phyloP scores from a whole-genome alignment of 2,113 vertebrate species.

The Uria lomvia region DNA sequence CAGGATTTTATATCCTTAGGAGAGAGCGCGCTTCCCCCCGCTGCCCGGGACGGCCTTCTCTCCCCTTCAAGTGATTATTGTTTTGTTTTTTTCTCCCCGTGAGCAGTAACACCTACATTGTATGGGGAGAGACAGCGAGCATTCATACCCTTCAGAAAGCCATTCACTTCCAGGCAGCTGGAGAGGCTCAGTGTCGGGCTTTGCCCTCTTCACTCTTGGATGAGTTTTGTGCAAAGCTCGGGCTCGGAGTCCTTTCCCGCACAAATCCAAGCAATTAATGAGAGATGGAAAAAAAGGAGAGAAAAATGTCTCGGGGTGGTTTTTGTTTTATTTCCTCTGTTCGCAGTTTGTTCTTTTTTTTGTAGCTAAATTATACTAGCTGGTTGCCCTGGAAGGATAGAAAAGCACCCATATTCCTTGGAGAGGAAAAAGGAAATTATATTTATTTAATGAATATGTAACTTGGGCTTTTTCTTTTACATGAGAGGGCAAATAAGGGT shows the following conservation, averaged over 20 bases:
- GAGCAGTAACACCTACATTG: constrained; percentile 75
- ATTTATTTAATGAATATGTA: not conserved
- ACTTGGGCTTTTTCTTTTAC: not conserved
- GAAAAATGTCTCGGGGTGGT: not conserved
- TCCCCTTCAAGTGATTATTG: constrained; percentile 35
- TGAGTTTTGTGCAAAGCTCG: constrained; percentile 77
- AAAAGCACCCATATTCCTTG: not conserved
- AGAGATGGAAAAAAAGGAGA: not conserved
- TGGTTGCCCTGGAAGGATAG: not conserved
- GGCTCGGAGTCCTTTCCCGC: constrained; percentile 46
- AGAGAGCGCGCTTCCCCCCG: constrained; percentile 16
- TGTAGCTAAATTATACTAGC: not conserved
- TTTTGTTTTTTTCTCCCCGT: constrained; percentile 37
- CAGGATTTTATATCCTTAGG: not conserved
- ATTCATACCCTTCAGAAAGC: constrained; percentile 64
- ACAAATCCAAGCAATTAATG: constrained; percentile 39
- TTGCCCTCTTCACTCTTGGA: constrained; percentile 78
- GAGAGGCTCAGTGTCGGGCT: constrained; percentile 65
- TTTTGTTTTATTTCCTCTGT: not conserved
- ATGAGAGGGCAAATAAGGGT: not conserved
- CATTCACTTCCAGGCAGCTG: constrained; percentile 77
- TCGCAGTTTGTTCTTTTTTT: not conserved
- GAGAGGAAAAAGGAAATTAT: not conserved
- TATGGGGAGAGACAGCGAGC: constrained; percentile 55
- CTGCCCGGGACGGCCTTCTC: constrained; percentile 7